These are phyloP conservation scores for Chiloscyllium plagiosum DNA, from an alignment of 2,113 vertebrate genomes.

Conservation along the genomic window DNA sequence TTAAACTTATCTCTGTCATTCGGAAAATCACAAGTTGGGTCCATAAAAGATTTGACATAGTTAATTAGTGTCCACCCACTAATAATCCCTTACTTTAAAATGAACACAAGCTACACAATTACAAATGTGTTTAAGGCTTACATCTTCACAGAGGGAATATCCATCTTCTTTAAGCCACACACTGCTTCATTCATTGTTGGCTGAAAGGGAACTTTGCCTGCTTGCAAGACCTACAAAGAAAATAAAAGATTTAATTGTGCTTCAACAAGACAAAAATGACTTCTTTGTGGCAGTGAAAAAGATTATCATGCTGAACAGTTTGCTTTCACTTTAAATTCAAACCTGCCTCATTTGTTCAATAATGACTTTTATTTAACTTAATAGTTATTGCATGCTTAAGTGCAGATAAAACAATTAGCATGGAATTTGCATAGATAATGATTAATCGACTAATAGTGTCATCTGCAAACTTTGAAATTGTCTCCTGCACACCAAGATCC, in stretches of 20 bases:
- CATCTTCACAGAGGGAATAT: slow-evolving; percentile 16
- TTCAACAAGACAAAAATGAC: neutral
- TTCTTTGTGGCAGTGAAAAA: neutral
- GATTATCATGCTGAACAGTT: neutral
- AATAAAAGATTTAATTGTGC: neutral
- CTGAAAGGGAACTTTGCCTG: neutral
- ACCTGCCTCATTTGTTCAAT: neutral
- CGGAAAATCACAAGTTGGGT: neutral
- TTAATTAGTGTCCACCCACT: neutral
- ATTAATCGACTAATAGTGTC: too few species aligned
- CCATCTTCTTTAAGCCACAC: neutral
- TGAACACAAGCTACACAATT: neutral
- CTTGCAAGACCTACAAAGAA: neutral
- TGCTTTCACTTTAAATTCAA: neutral
- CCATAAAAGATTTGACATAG: neutral
- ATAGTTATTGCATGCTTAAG: neutral
- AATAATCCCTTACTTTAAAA: neutral
- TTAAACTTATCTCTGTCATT: neutral
- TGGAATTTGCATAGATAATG: too few species aligned
- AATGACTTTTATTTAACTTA: neutral
- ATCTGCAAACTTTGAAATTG: too few species aligned
- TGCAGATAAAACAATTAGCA: neutral
- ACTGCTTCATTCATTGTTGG: slow-evolving; percentile 27
- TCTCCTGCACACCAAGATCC: too few species aligned
- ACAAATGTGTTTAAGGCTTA: neutral